phyloP scores from a whole-genome alignment of 2,797 vertebrate species.

The Xiphorhynchus erythropygius region DNA sequence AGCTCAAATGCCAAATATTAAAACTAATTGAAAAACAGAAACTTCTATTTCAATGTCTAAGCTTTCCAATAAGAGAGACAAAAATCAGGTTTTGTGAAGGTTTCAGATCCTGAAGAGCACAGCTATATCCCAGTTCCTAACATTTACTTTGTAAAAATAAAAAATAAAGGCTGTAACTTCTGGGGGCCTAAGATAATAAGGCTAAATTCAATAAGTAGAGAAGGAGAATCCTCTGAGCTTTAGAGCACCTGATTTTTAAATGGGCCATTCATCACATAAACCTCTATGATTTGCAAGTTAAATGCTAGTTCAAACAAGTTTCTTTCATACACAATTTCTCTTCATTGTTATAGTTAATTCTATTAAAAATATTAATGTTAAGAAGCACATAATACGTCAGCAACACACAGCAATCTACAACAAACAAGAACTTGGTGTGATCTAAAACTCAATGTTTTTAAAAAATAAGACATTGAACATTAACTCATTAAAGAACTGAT shows the following conservation, averaged over 20 bases:
- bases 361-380: not conserved
- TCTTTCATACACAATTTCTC: not conserved
- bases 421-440: not conserved
- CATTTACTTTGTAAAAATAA: not conserved
- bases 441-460: not conserved
- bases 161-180: not conserved
- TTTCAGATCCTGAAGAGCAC: not conserved
- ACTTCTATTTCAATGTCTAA: not conserved
- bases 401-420: not conserved
- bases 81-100: not conserved
- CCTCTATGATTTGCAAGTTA: not conserved
- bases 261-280: not conserved
- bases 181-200: not conserved
- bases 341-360: not conserved
- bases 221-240: not conserved
- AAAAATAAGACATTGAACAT: not conserved
- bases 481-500: not conserved
- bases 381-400: not conserved
- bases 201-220: not conserved
- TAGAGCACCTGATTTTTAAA: not conserved
- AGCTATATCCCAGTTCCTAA: accelerated
- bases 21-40: not conserved
- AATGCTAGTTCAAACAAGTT: not conserved
- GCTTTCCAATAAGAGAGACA: not conserved
- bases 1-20: not conserved